These are phyloP conservation scores for Hartigia nigra DNA, from an alignment of 2,888 invertebrate genomes.

Conservation along the genomic window DNA sequence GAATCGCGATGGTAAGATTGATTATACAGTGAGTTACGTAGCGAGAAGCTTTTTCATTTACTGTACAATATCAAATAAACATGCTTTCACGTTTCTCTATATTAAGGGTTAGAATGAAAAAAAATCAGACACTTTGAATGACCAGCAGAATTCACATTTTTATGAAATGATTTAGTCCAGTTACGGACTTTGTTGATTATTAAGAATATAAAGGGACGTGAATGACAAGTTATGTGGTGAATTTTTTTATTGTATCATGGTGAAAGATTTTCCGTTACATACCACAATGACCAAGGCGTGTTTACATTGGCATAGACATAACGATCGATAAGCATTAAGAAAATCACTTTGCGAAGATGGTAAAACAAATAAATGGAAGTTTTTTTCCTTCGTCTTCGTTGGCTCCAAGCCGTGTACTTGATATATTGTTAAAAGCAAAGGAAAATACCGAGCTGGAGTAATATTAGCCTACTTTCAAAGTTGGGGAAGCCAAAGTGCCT, in stretches of 20 bases:
- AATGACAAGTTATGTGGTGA: not conserved
- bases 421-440: not conserved
- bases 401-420: not conserved
- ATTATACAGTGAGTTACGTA: not conserved
- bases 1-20: not conserved
- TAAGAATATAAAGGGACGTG: not conserved
- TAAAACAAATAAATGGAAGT: not conserved
- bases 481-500: not conserved
- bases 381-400: not conserved
- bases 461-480: not conserved
- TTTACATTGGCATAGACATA: not conserved
- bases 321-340: not conserved
- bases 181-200: not conserved
- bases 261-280: not conserved
- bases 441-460: not conserved
- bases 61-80: not conserved
- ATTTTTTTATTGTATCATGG: not conserved
- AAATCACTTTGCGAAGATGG: not conserved
- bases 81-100: not conserved
- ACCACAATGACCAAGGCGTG: not conserved
- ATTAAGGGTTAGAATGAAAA: not conserved
- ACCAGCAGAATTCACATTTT: not conserved
- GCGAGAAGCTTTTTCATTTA: not conserved
- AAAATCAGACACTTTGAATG: not conserved
- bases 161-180: not conserved